Evolutionary conservation across 92 coral and sea anemone species (phyloP).

Genomic region (Phenganax stokvisi): DNA sequence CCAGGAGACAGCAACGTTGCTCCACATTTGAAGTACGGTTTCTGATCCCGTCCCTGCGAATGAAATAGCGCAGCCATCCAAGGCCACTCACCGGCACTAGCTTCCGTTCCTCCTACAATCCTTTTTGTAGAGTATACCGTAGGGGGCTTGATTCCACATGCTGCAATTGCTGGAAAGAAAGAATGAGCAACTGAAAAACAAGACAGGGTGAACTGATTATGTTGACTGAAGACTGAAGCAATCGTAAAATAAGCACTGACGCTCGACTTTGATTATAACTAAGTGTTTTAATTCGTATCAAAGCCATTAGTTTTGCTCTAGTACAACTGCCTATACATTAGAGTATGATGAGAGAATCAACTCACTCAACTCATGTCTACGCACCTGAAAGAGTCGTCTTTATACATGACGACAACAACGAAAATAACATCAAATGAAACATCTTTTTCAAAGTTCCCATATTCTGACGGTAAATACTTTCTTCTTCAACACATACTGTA

Average conservation of each 20-base stretch:
- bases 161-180: background rate
- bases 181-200: background rate
- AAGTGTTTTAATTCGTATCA: background rate
- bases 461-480: background rate
- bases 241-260: no score
- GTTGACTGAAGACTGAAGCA: no score
- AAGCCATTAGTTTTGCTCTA: no score
- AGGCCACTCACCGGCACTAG: constrained; percentile 85
- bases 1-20: constrained; percentile 76
- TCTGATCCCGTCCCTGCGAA: constrained; percentile 25
- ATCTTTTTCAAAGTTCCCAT: background rate
- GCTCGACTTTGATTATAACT: background rate
- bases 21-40: constrained; percentile 87
- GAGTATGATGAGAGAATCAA: no score
- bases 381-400: background rate
- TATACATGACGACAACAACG: background rate
- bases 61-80: constrained; percentile 92
- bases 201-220: background rate
- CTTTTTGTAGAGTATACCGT: constrained; percentile 21
- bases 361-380: background rate
- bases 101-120: constrained; percentile 65
- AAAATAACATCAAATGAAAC: background rate
- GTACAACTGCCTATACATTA: no score
- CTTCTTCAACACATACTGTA: background rate
- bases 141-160: constrained; percentile 15